These are phyloP conservation scores for Oscheius sp. DNA, from an alignment of 2,888 invertebrate genomes.

Conservation along the genomic window DNA sequence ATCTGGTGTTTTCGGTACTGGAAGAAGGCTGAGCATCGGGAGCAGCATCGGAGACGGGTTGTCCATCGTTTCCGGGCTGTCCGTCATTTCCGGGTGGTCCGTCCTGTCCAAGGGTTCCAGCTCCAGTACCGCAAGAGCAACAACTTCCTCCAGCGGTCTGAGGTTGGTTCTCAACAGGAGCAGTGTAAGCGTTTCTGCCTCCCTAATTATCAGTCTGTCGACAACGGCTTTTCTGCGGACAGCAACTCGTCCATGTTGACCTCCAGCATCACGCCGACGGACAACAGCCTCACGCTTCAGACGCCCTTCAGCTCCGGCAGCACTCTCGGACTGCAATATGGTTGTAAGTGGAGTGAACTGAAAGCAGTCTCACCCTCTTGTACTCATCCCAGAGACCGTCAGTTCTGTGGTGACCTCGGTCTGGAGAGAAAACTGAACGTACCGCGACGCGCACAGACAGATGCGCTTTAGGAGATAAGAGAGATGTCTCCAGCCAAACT, in stretches of 20 bases:
- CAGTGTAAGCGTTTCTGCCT: not conserved
- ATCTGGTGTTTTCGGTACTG: no score
- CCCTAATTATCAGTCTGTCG: slow-evolving; percentile 27
- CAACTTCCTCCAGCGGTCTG: slow-evolving; percentile 38
- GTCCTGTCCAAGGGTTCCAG: slow-evolving; percentile 41
- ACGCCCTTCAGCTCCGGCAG: slow-evolving; percentile 27
- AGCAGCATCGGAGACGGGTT: no score
- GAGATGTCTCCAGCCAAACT: no score
- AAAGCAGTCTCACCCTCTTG: not conserved
- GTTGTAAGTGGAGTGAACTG: not conserved
- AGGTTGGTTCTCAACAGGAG: not conserved
- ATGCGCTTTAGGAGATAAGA: no score
- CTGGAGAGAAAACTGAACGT: slow-evolving; percentile 71
- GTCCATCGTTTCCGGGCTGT: no score
- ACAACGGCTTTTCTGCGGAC: slow-evolving; percentile 31
- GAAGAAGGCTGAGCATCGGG: no score
- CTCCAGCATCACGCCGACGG: slow-evolving; percentile 9
- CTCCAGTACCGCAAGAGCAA: slow-evolving; percentile 60
- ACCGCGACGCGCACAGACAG: slow-evolving; percentile 41
- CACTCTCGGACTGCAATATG: slow-evolving; percentile 22
- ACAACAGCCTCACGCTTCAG: slow-evolving; percentile 31
- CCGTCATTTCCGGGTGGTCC: slow-evolving; percentile 35
- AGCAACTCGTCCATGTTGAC: slow-evolving; percentile 6
- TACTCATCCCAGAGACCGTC: slow-evolving; percentile 52
- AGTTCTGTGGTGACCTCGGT: slow-evolving; percentile 62